phyloP scores from a whole-genome alignment of 2,113 vertebrate genomes.

The Limnothrissa miodon region DNA sequence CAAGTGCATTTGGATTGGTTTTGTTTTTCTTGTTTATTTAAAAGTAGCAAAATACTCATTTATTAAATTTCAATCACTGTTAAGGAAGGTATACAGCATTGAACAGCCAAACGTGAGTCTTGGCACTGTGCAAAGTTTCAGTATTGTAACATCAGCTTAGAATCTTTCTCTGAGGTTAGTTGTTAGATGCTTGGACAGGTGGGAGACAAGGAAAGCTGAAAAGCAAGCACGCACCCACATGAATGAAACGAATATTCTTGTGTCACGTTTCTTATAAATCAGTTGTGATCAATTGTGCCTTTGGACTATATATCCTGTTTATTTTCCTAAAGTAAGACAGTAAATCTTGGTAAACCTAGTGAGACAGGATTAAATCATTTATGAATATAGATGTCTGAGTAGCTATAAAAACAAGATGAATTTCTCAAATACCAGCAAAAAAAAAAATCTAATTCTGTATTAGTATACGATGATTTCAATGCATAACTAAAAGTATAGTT shows the following conservation, averaged over 20 bases:
- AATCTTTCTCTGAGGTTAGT: neutral
- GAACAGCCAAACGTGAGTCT: conserved; percentile 24
- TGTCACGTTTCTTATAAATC: neutral
- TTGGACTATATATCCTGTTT: neutral
- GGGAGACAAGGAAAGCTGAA: neutral
- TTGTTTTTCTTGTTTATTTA: neutral
- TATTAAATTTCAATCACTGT: conserved; percentile 12
- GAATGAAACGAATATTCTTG: neutral
- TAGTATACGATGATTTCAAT: neutral
- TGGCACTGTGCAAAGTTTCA: conserved; percentile 10
- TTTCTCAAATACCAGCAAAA: conserved; percentile 3
- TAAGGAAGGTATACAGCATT: conserved; percentile 18
- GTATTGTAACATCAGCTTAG: neutral
- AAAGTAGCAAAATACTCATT: conserved; percentile 1
- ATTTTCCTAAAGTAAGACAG: neutral
- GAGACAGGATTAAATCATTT: neutral
- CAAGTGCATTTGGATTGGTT: neutral
- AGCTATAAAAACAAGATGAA: conserved; percentile 24
- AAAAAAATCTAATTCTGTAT: neutral
- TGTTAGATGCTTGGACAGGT: neutral
- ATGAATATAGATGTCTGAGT: neutral
- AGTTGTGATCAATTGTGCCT: neutral
- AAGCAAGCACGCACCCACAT: neutral
- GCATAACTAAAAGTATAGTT: neutral
- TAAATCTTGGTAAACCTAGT: neutral